These are phyloP conservation scores for Geopemphigus sp. DNA, from an alignment of 1,140 invertebrate species.

Conservation along the genomic window DNA sequence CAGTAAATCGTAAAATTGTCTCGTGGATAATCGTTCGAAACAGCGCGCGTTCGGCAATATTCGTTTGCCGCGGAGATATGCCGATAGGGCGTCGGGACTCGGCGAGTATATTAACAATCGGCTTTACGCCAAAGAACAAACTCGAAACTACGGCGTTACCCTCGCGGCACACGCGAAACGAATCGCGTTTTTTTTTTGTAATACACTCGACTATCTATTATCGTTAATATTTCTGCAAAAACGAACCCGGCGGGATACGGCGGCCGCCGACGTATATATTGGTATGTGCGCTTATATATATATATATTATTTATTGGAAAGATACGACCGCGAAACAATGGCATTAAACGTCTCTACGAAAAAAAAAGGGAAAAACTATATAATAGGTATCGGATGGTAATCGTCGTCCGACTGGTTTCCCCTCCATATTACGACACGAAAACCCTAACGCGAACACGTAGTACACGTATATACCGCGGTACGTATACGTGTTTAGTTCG, in stretches of 20 bases:
- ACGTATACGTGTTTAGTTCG: too few relatives aligned
- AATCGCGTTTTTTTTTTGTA: background rate
- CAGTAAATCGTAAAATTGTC: background rate
- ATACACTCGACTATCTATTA: too few relatives aligned
- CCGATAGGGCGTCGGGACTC: too few relatives aligned
- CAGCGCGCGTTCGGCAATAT: too few relatives aligned
- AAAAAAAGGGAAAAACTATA: background rate
- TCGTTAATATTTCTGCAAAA: background rate
- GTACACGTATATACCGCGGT: too few relatives aligned
- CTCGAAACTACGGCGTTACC: background rate
- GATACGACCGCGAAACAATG: background rate
- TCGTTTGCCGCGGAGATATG: too few relatives aligned
- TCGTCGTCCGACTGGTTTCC: background rate
- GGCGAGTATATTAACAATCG: background rate
- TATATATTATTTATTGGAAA: background rate
- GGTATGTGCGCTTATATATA: too few relatives aligned
- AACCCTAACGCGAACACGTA: background rate
- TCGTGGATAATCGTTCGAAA: too few relatives aligned
- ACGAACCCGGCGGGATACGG: background rate
- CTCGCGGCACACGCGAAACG: background rate
- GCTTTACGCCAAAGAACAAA: background rate
- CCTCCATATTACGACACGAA: background rate
- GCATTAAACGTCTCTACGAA: background rate
- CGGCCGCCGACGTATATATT: too few relatives aligned
- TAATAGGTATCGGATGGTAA: background rate